A percentile compares a stretch with the other conserved stretches of the same genome.
Evolutionary conservation across 2,888 invertebrate genomes (phyloP).

Genomic region (Epinotia demarniana): DNA sequence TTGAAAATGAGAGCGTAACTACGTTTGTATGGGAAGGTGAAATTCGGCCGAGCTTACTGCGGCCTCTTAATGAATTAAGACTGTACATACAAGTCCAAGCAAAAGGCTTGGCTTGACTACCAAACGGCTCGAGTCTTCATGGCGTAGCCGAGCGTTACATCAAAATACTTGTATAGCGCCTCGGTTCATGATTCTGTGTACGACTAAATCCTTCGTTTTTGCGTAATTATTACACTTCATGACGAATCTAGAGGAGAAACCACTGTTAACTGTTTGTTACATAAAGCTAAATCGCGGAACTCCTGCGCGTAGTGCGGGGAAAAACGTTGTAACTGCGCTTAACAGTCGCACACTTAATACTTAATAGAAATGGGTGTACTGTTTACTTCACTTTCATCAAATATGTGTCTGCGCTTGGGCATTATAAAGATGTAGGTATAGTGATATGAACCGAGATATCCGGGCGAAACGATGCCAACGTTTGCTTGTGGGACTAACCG

Average conservation of each 20-base stretch:
- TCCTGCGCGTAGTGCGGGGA: neutral
- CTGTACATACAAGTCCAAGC: no score
- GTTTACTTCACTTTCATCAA: slow-evolving; percentile 15
- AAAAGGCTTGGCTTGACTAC: no score
- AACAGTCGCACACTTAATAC: neutral
- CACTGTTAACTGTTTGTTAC: neutral
- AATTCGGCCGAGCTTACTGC: no score
- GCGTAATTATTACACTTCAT: slow-evolving; percentile 11
- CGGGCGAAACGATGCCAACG: no score
- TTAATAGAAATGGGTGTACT: neutral
- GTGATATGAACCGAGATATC: no score
- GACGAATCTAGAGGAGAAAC: slow-evolving; percentile 8
- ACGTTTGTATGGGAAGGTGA: no score
- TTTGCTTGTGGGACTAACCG: no score
- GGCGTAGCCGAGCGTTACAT: no score
- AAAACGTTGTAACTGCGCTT: neutral
- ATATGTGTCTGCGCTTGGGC: neutral
- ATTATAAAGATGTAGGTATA: neutral
- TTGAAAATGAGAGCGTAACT: no score
- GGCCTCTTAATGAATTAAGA: no score
- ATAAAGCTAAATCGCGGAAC: neutral
- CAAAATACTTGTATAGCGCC: no score
- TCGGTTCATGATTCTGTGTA: neutral
- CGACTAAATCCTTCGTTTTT: neutral
- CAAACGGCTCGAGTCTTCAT: no score